Percentiles rank a stretch among this genome's conserved stretches.
Evolutionary conservation across 2,113 vertebrate species (phyloP).

Genomic region (Nibea albiflora): DNA sequence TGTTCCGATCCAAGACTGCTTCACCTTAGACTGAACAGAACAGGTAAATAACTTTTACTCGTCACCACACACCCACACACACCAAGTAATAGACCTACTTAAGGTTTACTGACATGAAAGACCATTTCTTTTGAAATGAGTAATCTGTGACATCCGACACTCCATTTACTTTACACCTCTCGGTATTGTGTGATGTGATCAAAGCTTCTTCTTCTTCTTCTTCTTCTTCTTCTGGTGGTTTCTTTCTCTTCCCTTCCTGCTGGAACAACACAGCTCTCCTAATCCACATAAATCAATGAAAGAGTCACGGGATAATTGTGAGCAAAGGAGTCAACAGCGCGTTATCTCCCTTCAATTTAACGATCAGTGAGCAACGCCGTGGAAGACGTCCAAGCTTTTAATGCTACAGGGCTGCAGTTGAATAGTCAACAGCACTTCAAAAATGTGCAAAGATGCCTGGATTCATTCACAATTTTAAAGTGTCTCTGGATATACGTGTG

Average conservation of each 20-base stretch:
- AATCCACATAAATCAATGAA: constrained; percentile 60
- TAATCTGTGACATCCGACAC: constrained; percentile 13
- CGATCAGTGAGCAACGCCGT: constrained; percentile 34
- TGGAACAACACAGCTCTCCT: constrained; percentile 34
- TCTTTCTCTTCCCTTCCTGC: constrained; percentile 2
- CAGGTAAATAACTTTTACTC: neutral
- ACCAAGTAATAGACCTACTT: constrained; percentile 1
- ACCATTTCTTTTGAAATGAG: constrained; percentile 24
- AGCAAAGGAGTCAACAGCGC: constrained; percentile 43
- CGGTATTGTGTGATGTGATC: constrained; percentile 22
- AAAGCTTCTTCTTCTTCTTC: neutral
- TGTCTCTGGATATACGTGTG: neutral
- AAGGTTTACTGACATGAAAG: constrained; percentile 23
- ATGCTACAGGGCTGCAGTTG: constrained; percentile 27
- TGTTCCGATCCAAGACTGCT: neutral
- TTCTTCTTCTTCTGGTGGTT: constrained; percentile 9
- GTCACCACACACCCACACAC: too few species aligned
- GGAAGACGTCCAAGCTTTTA: constrained; percentile 61
- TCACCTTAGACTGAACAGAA: neutral
- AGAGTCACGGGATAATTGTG: constrained; percentile 26
- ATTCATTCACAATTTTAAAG: neutral
- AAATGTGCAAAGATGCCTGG: constrained; percentile 5
- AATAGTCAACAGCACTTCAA: constrained; percentile 34
- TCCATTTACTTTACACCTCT: constrained; percentile 40
- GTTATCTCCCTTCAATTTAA: constrained; percentile 48